These are phyloP conservation scores for Numenius phaeopus DNA, from an alignment of 2,797 vertebrate genomes.

Conservation along the genomic window DNA sequence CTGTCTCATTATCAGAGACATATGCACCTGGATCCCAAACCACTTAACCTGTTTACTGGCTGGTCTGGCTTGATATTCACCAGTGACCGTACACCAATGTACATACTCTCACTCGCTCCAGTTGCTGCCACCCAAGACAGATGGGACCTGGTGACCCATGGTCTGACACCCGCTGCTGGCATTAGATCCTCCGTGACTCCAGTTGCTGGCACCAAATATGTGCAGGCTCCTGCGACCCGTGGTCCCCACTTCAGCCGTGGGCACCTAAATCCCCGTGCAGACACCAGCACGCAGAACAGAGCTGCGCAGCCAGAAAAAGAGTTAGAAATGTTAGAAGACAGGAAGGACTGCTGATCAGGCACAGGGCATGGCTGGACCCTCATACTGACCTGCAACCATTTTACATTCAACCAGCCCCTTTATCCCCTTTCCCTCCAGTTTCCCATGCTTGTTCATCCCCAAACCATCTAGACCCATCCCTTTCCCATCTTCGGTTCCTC, in stretches of 20 bases:
- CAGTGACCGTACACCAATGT: background rate
- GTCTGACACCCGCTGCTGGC: background rate
- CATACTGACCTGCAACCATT: background rate
- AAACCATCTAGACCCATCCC: too few relatives aligned
- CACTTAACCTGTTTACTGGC: background rate
- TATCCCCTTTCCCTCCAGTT: too few relatives aligned
- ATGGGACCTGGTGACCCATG: too few relatives aligned
- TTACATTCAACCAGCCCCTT: background rate
- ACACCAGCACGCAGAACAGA: background rate
- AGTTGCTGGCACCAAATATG: background rate
- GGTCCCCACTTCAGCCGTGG: background rate
- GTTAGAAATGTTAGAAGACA: background rate
- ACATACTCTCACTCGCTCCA: background rate
- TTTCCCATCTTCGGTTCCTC: too few relatives aligned
- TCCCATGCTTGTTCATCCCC: too few relatives aligned
- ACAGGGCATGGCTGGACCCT: background rate
- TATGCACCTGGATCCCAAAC: background rate
- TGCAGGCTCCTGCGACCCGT: background rate
- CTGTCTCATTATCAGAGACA: background rate
- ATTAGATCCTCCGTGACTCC: background rate
- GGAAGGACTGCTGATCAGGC: background rate
- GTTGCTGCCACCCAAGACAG: background rate
- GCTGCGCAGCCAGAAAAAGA: background rate
- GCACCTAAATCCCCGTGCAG: background rate
- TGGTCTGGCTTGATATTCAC: background rate